Base-by-base conservation (phyloP, 2,888 invertebrate species). In the Eudasyphora cyanicolor region DNA sequence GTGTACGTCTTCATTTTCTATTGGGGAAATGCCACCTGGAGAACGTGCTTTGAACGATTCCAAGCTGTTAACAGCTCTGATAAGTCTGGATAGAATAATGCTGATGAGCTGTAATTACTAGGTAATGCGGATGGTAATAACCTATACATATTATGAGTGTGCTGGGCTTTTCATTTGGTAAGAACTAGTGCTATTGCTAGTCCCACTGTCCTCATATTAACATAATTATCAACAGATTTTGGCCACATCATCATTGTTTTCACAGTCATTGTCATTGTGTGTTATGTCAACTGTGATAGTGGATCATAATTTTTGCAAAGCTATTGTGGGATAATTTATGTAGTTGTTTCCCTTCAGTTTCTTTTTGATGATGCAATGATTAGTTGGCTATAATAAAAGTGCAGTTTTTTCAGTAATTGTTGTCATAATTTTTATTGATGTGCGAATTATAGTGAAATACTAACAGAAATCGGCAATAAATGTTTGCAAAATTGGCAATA, bases 371-470 rank as follows among this genome's bases (percentile, higher is more conserved):
- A 62, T 62, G 35, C 32, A 29, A 35, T 62, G 32, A 29, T n/a
- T n/a, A n/a, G n/a, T n/a, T n/a, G n/a, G n/a, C n/a, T 6, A 29
- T 14, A 62, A 19, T 32, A 62, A 29, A 57, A 57, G 2, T 57
- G 14, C 57, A 4, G 10, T 57, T 57, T 24, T 57, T 27, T 10
- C 14, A 14, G 5, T 45, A 45, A 45, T 3, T 12, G 27, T 27
- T 57, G 57, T 27, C 57, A 57, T 57, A 24, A 57, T 57, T 57
- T 45, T n/a, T 27, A 57, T 27, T 57, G 21, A 57, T 57, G 57
- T 57, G 27, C 12, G n/a, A 24, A 57, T 57, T 57, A 24, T 24
- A n/a, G n/a, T 24, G 10, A 57, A 57, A 57, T 27, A 17, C 24
- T 57, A 12, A 2, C 12, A 45, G 0, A 57, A 57, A 57, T 24